Conservation (phyloP, 2,797 vertebrate genomes). For the Platalea minor region DNA sequence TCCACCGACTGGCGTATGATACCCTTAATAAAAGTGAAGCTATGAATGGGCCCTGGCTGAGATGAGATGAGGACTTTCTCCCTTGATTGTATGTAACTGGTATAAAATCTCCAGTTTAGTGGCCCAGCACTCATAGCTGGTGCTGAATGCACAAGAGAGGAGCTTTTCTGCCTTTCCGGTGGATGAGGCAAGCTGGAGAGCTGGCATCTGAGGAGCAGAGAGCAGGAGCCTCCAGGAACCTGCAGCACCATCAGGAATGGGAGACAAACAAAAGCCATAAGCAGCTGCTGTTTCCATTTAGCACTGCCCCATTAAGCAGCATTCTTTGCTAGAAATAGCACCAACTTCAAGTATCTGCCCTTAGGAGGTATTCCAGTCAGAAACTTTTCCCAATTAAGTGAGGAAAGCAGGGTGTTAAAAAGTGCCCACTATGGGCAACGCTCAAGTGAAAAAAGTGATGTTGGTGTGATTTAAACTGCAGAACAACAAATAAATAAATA, state of each 20-base stretch:
- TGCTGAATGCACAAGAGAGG: not conserved
- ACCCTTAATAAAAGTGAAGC: not conserved
- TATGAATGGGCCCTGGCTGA: not conserved
- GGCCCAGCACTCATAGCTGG: not conserved
- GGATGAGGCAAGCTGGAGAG: not conserved
- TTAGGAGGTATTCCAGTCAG: not conserved
- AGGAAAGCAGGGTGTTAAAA: not conserved
- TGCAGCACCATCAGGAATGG: not conserved
- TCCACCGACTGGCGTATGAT: not conserved
- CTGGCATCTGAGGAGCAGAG: not conserved
- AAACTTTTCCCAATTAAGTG: not conserved
- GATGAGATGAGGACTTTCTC: not conserved
- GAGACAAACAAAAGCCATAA: not conserved
- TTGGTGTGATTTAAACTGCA: not conserved
- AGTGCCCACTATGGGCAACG: not conserved
- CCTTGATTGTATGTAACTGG: not conserved
- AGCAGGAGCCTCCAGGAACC: not conserved
- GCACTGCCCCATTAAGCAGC: not conserved
- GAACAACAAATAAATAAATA: not conserved
- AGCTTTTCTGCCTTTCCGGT: not conserved
- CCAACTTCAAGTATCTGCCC: not conserved
- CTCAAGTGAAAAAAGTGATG: not conserved
- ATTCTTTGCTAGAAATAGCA: not conserved
- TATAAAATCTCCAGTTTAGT: not conserved
- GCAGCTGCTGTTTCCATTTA: not conserved